Base-by-base conservation (phyloP, 2,888 invertebrate genomes). In the Scaptomyza parva region DNA sequence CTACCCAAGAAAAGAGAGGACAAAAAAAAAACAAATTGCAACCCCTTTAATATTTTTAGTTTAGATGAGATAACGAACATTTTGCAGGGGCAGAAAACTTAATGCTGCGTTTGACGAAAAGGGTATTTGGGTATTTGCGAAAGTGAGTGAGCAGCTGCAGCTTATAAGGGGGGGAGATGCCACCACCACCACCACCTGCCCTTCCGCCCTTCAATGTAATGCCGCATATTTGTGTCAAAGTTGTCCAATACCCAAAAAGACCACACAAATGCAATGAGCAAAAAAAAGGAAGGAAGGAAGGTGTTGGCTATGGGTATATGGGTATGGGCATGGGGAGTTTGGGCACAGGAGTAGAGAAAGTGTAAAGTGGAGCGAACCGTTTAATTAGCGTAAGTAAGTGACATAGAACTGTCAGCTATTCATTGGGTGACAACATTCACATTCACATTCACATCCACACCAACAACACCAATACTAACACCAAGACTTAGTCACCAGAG, bases 311-410 rank as follows among this genome's bases (percentile, higher is more conserved):
- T 35, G n/a, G 39, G 28, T 33, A 4, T 6, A 2, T 33, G 30
- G 30, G 30, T 12, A n/a, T n/a, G 22, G 17, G 17, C 33, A 6
- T 14, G 14, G 2, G 35, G 8, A 11, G n/a, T 6, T 28, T 8
- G 2, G 28, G 9, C 28, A 33, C n/a, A n/a, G n/a, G 12, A 33
- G n/a, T 33, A 6, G 33, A 33, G n/a, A 30, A 2, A 11, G 12
- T 37, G 18, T 43, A 28, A 30, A 37, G 52, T 55, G 52, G 22
- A 44, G 58, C 30, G 51, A 55, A 71, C 22, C 75, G 77, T 76
- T 82, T 86, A 82, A 86, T 82, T 82, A 82, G 86, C 86, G 86
- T 83, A 83, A 86, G 82, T 82, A 86, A 80, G 78, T 83, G 83
- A 64, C 83, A 79, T 58, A 70, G 57, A 67, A 74, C 71, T 80